These are phyloP conservation scores for Sprattus sprattus DNA, from an alignment of 2,113 vertebrate genomes.

Conservation along the genomic window DNA sequence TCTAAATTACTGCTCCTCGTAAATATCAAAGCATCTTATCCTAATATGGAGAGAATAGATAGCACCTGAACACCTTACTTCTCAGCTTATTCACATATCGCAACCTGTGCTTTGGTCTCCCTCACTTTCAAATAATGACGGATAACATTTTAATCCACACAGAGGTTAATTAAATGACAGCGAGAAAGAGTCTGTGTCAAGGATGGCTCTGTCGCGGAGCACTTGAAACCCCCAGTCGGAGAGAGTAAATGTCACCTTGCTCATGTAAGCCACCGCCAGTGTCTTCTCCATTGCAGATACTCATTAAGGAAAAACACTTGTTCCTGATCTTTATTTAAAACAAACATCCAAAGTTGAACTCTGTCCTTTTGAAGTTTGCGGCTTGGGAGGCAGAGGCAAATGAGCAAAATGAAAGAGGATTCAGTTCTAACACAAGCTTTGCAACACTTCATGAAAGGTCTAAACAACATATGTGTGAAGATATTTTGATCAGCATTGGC, in stretches of 20 bases:
- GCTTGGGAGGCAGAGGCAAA: neutral
- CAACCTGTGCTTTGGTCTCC: slow-evolving; percentile 7
- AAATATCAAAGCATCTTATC: slow-evolving; percentile 33
- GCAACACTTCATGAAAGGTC: neutral
- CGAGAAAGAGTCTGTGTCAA: slow-evolving; percentile 45
- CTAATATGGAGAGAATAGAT: slow-evolving; percentile 17
- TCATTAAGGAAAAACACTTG: slow-evolving; percentile 49
- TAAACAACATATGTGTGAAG: neutral
- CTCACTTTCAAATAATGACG: slow-evolving; percentile 36
- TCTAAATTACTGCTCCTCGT: slow-evolving; percentile 24
- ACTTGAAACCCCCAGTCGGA: slow-evolving; percentile 28
- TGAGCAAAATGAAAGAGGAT: neutral
- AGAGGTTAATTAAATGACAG: slow-evolving; percentile 53
- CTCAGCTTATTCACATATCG: slow-evolving; percentile 25
- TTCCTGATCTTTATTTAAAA: slow-evolving; percentile 50
- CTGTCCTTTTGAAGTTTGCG: slow-evolving; percentile 34
- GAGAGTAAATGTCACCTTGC: slow-evolving; percentile 57
- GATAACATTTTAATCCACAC: slow-evolving; percentile 51
- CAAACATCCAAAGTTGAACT: slow-evolving; percentile 46
- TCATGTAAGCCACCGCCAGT: slow-evolving; percentile 13
- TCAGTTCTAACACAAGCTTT: neutral
- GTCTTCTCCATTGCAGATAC: slow-evolving; percentile 42
- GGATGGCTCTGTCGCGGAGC: slow-evolving; percentile 36
- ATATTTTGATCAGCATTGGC: neutral
- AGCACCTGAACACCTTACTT: slow-evolving; percentile 18